Evolutionary conservation across 2,888 invertebrate genomes (phyloP).

Genomic region (Caradrina kadenii): DNA sequence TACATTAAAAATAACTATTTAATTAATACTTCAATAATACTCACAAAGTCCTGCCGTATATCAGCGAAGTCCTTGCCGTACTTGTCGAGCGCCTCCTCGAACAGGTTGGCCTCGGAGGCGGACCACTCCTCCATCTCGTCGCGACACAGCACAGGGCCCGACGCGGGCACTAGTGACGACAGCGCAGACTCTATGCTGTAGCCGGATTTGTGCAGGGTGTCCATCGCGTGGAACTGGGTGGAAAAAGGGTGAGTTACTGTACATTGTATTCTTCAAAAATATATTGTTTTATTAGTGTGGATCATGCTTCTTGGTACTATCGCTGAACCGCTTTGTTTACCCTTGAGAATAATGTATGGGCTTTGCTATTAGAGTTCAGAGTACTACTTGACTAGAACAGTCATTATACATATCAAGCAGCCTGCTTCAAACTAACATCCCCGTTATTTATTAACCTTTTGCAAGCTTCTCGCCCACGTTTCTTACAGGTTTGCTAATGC

Average conservation of each 20-base stretch:
- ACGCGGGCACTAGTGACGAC: constrained; percentile 97
- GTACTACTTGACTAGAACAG: too few relatives aligned
- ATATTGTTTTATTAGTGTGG: background rate
- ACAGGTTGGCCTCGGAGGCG: constrained; percentile 99
- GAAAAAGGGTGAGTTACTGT: constrained; percentile 42
- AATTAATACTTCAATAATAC: constrained; percentile 74
- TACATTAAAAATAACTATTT: too few relatives aligned
- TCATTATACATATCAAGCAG: too few relatives aligned
- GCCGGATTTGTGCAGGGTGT: constrained; percentile 97
- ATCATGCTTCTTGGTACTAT: too few relatives aligned
- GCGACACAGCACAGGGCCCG: constrained; percentile 98
- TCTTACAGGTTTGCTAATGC: too few relatives aligned
- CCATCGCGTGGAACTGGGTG: constrained; percentile 98
- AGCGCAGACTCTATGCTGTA: constrained; percentile 98
- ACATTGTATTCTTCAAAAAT: background rate
- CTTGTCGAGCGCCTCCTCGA: constrained; percentile 99
- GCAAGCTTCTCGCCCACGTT: too few relatives aligned
- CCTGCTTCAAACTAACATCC: too few relatives aligned
- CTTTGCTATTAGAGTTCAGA: too few relatives aligned
- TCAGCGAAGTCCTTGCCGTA: constrained; percentile 99
- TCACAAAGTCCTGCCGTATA: constrained; percentile 99
- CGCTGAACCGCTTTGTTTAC: too few relatives aligned
- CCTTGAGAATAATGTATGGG: too few relatives aligned
- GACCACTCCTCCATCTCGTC: constrained; percentile 99
- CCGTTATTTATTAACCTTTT: too few relatives aligned